Evolutionary conservation across 2,888 invertebrate species (phyloP), one percentile per base, ranked within the genome.

Genomic region (Drosophila quasianomalipes): DNA sequence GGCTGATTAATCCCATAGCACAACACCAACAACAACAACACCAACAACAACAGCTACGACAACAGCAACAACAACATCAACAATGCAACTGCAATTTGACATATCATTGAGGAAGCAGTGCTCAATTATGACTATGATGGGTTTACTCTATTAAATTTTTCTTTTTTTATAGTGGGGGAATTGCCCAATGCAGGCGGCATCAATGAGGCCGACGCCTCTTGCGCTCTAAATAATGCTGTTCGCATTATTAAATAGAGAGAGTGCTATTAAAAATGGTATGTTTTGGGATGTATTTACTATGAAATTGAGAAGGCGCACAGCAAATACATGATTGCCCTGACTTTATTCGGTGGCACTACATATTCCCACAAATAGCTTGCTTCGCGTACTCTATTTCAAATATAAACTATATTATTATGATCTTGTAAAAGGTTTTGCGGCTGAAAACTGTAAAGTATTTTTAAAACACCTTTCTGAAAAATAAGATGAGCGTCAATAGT

Each of bases 21-120:
- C 41, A 12, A 44, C 12, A 44, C 6, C n/a, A n/a, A n/a, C 6
- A 37, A 9, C 16, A 53, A 19, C 30, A 30, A 14, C 28, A 49
- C 4, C 49, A 49, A 9, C 28, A 52, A 19, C 41, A 49, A 75
- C 61, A 79, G 22, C 22, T 1, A 12, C n/a, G 10, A 41, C 6
- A 37, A 9, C 16, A 52, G 19, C 28, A 30, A n/a, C 49, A 49
- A 9, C 28, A 52, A 52, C 31, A 44, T n/a, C 41, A 49, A 75
- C 62, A 79, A 80, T 80, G 70, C 60, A 68, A 41, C 64, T 52
- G 54, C 61, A 76, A 64, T 79, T 75, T 67, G 78, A 70, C 67
- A 74, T 57, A 62, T 79, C 76, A 79, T 75, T 58, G 76, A 58
- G 61, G 80, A 75, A 79, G 80, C 64, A 31, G 19, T 58, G 31